Conservation (phyloP, 2,888 invertebrate species). For the Phengaris arion region DNA sequence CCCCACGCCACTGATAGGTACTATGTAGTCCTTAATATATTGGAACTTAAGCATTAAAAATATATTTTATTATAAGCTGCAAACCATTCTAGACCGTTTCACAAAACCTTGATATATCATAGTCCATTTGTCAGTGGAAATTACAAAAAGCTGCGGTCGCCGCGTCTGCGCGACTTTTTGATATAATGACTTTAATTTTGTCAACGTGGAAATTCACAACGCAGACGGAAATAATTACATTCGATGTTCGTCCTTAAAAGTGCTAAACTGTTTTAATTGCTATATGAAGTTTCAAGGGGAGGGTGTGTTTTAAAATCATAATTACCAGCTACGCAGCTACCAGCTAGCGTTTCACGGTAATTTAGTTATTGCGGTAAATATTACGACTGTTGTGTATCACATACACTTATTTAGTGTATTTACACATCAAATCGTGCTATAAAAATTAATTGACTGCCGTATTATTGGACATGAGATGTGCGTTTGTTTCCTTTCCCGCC, state of each 20-base stretch:
- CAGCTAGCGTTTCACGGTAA: conserved; percentile 39
- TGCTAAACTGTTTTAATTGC: conserved; percentile 24
- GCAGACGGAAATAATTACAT: conserved; percentile 26
- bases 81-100: background rate
- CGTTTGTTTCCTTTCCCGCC: too few relatives aligned
- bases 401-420: too few relatives aligned
- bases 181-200: conserved; percentile 31
- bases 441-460: too few relatives aligned
- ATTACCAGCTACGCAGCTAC: background rate
- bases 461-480: too few relatives aligned
- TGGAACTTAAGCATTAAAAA: too few relatives aligned
- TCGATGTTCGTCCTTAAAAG: conserved; percentile 28
- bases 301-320: conserved; percentile 22
- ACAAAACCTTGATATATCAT: conserved; percentile 35
- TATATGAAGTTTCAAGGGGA: conserved; percentile 18
- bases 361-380: background rate
- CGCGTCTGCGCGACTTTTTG: conserved; percentile 33
- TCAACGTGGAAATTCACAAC: conserved; percentile 31
- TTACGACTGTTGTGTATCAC: background rate
- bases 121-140: conserved; percentile 71
- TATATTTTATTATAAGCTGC: too few relatives aligned
- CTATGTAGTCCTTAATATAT: too few relatives aligned
- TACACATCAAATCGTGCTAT: too few relatives aligned
- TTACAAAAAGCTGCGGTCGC: conserved; percentile 69
- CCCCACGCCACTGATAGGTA: too few relatives aligned